phyloP scores from a whole-genome alignment of 1,140 invertebrate species.

The Xylocopa sonorina region DNA sequence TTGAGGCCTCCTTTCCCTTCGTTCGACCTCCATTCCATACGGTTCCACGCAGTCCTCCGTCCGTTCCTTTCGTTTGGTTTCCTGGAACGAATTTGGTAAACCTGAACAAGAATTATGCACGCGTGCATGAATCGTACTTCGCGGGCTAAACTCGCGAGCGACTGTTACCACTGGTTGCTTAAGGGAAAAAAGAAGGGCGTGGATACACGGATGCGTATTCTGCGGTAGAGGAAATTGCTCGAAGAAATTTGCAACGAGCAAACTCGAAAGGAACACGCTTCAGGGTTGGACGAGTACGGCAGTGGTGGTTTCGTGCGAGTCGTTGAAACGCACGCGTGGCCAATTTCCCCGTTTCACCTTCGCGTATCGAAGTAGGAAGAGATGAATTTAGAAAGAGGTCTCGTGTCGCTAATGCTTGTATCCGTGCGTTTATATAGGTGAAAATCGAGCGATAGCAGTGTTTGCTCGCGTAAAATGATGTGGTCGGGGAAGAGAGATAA shows the following conservation, averaged over 20 bases:
- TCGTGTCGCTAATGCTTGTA: neutral
- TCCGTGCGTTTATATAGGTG: neutral
- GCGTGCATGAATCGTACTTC: neutral
- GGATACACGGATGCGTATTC: no score
- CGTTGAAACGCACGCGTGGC: no score
- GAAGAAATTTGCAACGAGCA: no score
- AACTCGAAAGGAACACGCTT: no score
- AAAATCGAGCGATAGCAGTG: neutral
- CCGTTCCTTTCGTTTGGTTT: conserved; percentile 2
- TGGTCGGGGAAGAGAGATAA: neutral
- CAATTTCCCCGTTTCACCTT: no score
- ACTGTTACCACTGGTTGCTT: no score
- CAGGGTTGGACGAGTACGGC: neutral
- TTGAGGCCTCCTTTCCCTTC: neutral
- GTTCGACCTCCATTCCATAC: conserved; percentile 8
- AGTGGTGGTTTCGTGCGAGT: no score
- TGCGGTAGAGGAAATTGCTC: no score
- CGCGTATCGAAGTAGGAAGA: no score
- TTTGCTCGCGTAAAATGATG: neutral
- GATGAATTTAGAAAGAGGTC: neutral
- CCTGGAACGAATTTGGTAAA: neutral
- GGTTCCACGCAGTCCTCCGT: neutral
- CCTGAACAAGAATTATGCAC: neutral
- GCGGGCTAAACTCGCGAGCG: no score
- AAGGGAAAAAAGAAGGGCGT: no score